These are phyloP conservation scores for Edolisoma coerulescens DNA, from an alignment of 2,113 vertebrate species.

Conservation along the genomic window DNA sequence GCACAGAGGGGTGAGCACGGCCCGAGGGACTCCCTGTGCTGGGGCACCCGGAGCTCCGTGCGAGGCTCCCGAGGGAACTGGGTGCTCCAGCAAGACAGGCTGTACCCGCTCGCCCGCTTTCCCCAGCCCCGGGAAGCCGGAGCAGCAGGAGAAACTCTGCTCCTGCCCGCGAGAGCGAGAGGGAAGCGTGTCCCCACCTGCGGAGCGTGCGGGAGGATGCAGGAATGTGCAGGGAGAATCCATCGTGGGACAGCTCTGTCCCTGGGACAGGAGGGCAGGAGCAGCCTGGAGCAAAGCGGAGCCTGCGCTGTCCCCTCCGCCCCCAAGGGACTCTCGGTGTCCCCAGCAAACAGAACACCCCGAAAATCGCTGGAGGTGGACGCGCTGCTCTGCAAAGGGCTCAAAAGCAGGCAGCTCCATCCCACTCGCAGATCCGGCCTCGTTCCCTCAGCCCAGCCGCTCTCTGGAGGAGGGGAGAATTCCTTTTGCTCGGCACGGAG, in stretches of 20 bases:
- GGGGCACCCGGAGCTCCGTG: not conserved
- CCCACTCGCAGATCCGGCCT: not conserved
- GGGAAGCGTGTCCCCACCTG: not conserved
- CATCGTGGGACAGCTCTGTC: accelerated
- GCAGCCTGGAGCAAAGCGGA: accelerated
- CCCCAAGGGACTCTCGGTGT: not conserved
- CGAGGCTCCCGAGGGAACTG: not conserved
- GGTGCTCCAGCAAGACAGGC: slow-evolving; percentile 12
- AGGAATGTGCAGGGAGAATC: not conserved
- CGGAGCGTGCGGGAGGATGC: not conserved
- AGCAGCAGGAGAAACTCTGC: not conserved
- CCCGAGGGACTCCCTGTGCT: not conserved
- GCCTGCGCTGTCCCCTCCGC: accelerated
- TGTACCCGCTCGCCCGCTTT: slow-evolving; percentile 31
- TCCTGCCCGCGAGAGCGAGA: not conserved
- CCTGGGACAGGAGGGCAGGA: not conserved
- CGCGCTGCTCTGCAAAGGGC: accelerated
- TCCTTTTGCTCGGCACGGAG: not conserved
- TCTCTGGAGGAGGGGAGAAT: not conserved
- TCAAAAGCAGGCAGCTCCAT: not conserved
- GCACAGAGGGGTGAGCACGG: accelerated
- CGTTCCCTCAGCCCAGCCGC: not conserved
- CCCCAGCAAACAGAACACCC: not conserved
- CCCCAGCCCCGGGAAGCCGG: not conserved
- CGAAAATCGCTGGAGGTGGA: accelerated